Evolutionary conservation across 2,888 invertebrate genomes (phyloP).

Genomic region (Nasonovia ribisnigri): DNA sequence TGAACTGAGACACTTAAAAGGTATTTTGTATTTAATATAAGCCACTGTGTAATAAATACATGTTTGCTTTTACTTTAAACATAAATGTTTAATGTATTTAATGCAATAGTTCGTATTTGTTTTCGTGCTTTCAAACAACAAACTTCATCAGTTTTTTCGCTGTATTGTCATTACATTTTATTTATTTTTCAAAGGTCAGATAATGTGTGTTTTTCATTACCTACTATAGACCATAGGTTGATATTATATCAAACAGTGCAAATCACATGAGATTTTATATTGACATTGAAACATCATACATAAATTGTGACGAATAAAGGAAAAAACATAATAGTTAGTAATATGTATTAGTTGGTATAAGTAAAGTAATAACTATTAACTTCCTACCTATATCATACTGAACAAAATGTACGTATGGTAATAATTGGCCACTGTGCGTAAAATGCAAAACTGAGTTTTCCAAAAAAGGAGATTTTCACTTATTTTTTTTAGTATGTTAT

Average conservation of each 20-base stretch:
- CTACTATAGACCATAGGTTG: not conserved
- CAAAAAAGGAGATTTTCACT: not conserved
- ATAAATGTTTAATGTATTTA: not conserved
- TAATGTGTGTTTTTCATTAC: not conserved
- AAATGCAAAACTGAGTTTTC: not conserved
- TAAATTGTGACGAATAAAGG: not conserved
- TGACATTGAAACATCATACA: not conserved
- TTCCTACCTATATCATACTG: not conserved
- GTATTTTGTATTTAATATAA: not conserved
- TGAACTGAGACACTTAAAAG: not conserved
- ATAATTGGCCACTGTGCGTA: not conserved
- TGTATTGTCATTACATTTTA: not conserved
- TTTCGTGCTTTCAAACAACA: not conserved
- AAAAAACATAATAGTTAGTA: not conserved
- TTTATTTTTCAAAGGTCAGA: not conserved
- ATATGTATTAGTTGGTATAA: not conserved
- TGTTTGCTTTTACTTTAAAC: conserved; percentile 3
- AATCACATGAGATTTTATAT: not conserved
- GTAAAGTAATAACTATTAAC: not conserved
- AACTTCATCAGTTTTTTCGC: not conserved
- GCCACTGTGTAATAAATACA: not conserved
- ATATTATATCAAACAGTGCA: not conserved
- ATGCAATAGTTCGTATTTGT: not conserved
- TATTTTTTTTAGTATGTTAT: not conserved
- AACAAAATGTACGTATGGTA: not conserved